A percentile compares a stretch with the other conserved stretches of the same genome.
Conservation (phyloP, 2,113 vertebrate species). For the Marmota monax region DNA sequence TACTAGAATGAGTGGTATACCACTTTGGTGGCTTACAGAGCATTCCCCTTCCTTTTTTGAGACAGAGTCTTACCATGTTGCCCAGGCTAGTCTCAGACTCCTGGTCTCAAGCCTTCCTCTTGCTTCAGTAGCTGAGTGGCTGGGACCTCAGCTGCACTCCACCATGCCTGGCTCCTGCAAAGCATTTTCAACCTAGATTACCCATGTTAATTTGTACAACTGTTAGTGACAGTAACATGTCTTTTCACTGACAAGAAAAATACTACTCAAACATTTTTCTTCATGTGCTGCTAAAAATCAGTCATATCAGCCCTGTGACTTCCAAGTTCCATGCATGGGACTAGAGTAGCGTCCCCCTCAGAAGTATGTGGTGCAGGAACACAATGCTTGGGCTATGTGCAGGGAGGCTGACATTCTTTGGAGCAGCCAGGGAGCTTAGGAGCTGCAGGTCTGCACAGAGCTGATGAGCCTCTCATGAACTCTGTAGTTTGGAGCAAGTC, state of each 20-base stretch:
- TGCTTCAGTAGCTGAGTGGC: neutral
- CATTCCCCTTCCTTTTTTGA: neutral
- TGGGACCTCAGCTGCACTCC: neutral
- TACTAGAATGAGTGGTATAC: too few relatives aligned
- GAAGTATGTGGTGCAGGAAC: neutral
- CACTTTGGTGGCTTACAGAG: fast-evolving
- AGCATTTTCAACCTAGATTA: neutral
- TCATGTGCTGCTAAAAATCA: fast-evolving
- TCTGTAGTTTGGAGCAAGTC: fast-evolving
- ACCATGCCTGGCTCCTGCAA: neutral
- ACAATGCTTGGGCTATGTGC: fast-evolving
- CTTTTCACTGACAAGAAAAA: neutral
- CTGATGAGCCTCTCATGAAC: neutral
- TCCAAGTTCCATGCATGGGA: fast-evolving
- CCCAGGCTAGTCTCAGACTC: neutral
- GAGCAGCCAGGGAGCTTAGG: neutral
- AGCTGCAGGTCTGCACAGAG: neutral
- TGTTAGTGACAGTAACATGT: fast-evolving
- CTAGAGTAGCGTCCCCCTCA: fast-evolving
- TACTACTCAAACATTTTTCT: neutral
- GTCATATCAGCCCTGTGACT: neutral
- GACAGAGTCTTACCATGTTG: neutral
- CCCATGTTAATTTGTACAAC: neutral
- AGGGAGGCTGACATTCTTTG: neutral
- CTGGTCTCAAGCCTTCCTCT: neutral